A percentile compares a stretch with the other conserved stretches of the same genome.
phyloP scores from a whole-genome alignment of 1,140 invertebrate species.

The Anoplolepis gracilipes region DNA sequence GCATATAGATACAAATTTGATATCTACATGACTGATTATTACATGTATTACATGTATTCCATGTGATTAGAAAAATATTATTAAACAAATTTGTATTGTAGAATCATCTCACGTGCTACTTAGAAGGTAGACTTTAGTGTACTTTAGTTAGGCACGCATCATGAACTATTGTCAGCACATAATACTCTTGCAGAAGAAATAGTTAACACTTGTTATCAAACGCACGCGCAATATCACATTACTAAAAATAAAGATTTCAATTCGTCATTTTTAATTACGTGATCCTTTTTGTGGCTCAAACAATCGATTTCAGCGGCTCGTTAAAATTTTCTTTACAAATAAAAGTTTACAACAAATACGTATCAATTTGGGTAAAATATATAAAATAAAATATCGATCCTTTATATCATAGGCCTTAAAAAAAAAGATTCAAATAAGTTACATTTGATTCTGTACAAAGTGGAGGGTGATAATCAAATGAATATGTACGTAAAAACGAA shows the following conservation, averaged over 20 bases:
- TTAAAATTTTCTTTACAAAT: conserved; percentile 92
- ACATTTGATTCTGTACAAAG: conserved; percentile 74
- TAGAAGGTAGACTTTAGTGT: conserved; percentile 96
- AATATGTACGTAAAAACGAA: conserved; percentile 95
- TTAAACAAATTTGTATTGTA: conserved; percentile 84
- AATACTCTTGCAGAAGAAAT: conserved; percentile 95
- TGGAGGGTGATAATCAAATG: conserved; percentile 88
- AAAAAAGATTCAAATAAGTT: conserved; percentile 14
- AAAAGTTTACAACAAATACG: conserved; percentile 62
- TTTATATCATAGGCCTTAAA: not conserved
- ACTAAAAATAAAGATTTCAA: too few relatives aligned
- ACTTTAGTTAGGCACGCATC: conserved; percentile 95
- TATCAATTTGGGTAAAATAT: not conserved
- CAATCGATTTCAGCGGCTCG: too few relatives aligned
- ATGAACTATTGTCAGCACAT: conserved; percentile 94
- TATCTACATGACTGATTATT: too few relatives aligned
- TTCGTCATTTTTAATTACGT: too few relatives aligned
- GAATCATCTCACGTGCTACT: conserved; percentile 98
- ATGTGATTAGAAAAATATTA: too few relatives aligned
- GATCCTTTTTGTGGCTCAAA: too few relatives aligned
- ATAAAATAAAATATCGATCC: too few relatives aligned
- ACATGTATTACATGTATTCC: too few relatives aligned
- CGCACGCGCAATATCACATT: conserved; percentile 97
- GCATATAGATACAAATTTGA: too few relatives aligned
- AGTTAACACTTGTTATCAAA: conserved; percentile 97